Base-by-base conservation (phyloP, 2,113 vertebrate genomes). In the Benitochromis conjunctus region DNA sequence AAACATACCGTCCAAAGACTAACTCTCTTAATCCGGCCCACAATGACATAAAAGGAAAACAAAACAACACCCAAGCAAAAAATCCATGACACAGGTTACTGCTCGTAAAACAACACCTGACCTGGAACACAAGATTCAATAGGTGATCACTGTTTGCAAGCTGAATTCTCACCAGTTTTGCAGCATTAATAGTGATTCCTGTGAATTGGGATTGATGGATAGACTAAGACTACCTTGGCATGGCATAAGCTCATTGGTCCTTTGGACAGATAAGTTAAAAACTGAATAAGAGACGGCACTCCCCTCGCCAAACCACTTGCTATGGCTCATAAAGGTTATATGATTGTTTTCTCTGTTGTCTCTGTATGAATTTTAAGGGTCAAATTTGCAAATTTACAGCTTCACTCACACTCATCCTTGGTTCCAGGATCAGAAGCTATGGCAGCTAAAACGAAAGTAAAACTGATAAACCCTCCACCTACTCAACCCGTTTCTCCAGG, bases 61-160 rank as follows among this genome's bases (percentile, higher is more conserved):
- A 71, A 4, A 46, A 9, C 64, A 71, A 71, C 8, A 16, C 46
- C 7, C 21, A 71, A 26, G 24, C 12, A 46, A 46, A 71, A 71
- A 41, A 14, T 24, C 38, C 7, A 43, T 43, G 12, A 13, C 14
- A 48, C 46, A 48, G 13, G 13, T 48, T 48, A 48, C 19, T 38
- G 0, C 62, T 36, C 1, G 0, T 66, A 69, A 69, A 24, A 69
- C 7, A 24, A 1, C 36, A n/a, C 6, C 21, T 66, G n/a, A 24
- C 36, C 12, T 69, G 0, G n/a, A 14, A n/a, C 6, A 41, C 6
- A 14, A 13, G 34, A 38, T 38, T 12, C 36, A 38, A 38, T 38
- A 64, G 6, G 0, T 64, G 19, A 21, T 66, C 11, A 21, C 19
- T 41, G 34, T 13, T 13, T 66, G 34, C 14, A 66, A n/a, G 34